These are phyloP conservation scores for Platalea minor DNA, from an alignment of 2,797 vertebrate species.

Conservation along the genomic window DNA sequence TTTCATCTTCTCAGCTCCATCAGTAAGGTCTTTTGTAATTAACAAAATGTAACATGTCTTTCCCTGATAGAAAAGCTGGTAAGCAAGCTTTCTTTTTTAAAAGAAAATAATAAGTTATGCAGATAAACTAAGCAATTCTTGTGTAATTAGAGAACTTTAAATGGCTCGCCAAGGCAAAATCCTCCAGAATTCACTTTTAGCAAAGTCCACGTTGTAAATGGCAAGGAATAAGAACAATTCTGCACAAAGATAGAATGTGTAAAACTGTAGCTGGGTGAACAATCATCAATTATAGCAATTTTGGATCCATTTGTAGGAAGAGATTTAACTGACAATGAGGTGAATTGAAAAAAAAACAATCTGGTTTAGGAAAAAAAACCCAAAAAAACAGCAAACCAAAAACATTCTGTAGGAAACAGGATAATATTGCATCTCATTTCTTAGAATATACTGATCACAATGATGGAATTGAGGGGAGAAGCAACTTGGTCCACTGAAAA, in stretches of 20 bases:
- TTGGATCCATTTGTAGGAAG: neutral
- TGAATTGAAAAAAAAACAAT: neutral
- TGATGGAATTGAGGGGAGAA: neutral
- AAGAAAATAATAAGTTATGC: neutral
- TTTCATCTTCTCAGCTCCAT: neutral
- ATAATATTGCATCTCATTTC: neutral
- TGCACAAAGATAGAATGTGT: neutral
- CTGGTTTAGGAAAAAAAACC: neutral
- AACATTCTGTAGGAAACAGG: neutral
- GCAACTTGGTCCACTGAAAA: neutral
- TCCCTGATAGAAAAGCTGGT: neutral
- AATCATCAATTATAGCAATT: neutral
- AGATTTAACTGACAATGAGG: neutral
- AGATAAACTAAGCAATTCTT: neutral
- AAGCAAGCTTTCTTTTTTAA: neutral
- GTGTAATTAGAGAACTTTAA: neutral
- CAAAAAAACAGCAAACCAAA: neutral
- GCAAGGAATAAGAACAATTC: neutral
- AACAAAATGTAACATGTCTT: neutral
- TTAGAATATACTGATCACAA: neutral
- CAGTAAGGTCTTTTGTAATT: neutral
- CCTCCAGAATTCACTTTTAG: neutral
- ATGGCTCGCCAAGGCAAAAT: neutral
- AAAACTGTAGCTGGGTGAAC: neutral
- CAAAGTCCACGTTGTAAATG: neutral